Percentiles rank a stretch among this genome's conserved stretches.
phyloP scores from a whole-genome alignment of 1,140 invertebrate genomes.

The Eufriesea mexicana region DNA sequence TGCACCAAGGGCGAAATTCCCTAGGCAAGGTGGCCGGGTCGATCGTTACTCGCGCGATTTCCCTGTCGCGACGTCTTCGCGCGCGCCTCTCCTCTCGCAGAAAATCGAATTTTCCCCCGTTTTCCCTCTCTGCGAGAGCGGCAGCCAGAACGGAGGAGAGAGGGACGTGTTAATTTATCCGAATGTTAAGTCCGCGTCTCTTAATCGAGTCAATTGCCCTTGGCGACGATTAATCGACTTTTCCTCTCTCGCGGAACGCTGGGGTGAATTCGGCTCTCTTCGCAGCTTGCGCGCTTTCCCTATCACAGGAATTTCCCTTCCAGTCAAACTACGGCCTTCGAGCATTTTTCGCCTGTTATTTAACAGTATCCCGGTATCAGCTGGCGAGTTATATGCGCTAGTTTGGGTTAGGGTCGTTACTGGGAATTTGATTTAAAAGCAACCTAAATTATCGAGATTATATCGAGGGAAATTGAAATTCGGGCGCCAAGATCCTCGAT shows the following conservation, averaged over 20 bases:
- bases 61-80: constrained; percentile 33
- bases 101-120: constrained; percentile 61
- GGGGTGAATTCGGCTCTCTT: not conserved
- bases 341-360: too few species aligned
- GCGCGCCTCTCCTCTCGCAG: not conserved
- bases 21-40: constrained; percentile 7
- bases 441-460: too few species aligned
- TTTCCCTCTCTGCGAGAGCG: constrained; percentile 43
- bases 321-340: too few species aligned
- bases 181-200: constrained; percentile 22
- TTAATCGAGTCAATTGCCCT: constrained; percentile 17
- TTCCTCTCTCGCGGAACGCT: not conserved
- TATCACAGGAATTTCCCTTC: not conserved
- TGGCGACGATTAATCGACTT: constrained; percentile 25
- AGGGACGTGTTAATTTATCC: constrained; percentile 13
- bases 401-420: too few species aligned
- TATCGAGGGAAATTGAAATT: too few species aligned
- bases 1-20: constrained; percentile 26
- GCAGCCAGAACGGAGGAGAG: not conserved
- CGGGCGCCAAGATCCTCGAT: too few species aligned
- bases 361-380: too few species aligned
- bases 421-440: too few species aligned
- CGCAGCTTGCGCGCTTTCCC: not conserved
- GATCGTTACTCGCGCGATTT: constrained; percentile 59
- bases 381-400: too few species aligned